Conservation (phyloP, 2,113 vertebrate genomes). For the Varanus komodoensis region DNA sequence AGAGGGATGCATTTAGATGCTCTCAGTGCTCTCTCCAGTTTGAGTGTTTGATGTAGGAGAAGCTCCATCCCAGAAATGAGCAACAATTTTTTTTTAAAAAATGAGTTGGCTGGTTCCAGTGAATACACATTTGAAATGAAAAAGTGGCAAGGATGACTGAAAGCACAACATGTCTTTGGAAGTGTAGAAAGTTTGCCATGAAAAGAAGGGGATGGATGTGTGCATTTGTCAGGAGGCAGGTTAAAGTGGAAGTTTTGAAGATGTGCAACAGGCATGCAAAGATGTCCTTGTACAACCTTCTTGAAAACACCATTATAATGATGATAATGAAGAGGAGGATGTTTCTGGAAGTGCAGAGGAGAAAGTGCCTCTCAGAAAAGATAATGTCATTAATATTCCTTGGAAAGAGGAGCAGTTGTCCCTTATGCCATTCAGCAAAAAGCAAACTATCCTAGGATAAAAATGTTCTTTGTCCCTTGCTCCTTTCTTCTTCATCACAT, state of each 20-base stretch:
- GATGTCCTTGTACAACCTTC: slow-evolving; percentile 36
- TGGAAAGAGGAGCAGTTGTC: slow-evolving; percentile 14
- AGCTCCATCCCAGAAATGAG: neutral
- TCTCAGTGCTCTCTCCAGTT: neutral
- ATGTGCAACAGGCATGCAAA: slow-evolving; percentile 32
- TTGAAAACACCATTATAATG: slow-evolving; percentile 2
- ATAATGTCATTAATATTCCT: slow-evolving; percentile 19
- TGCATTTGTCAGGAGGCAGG: neutral
- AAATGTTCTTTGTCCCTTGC: neutral
- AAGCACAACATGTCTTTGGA: neutral
- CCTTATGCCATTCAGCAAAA: neutral
- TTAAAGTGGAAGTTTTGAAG: slow-evolving; percentile 31
- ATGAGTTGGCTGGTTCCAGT: neutral
- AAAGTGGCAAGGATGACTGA: neutral
- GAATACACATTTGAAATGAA: neutral
- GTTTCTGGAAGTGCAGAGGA: neutral
- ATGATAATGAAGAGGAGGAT: neutral
- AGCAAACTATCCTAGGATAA: neutral
- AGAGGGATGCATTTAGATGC: neutral
- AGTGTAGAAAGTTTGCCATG: neutral
- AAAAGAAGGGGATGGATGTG: neutral
- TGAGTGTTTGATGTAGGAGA: neutral
- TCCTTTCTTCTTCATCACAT: neutral
- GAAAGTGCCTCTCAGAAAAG: slow-evolving; percentile 14
- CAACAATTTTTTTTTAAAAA: neutral